Conservation (phyloP, 2,113 vertebrate genomes). For the Scartelaos histophorus region DNA sequence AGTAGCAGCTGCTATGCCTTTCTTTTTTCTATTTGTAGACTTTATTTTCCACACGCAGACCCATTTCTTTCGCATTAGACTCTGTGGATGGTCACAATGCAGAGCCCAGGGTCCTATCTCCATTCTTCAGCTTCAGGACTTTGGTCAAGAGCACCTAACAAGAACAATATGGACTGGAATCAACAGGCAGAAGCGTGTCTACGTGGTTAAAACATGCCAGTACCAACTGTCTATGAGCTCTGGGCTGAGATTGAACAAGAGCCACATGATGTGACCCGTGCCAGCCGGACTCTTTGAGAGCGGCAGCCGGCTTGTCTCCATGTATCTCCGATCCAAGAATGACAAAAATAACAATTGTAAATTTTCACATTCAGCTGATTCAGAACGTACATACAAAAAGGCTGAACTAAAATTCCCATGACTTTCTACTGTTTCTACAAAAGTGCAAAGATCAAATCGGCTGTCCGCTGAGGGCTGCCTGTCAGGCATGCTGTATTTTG, state of each 20-base stretch:
- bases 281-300: background rate
- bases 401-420: background rate
- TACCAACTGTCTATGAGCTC: background rate
- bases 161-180: background rate
- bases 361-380: background rate
- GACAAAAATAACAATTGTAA: background rate
- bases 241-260: background rate
- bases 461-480: background rate
- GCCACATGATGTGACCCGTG: background rate
- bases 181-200: background rate
- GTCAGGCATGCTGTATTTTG: background rate
- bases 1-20: too few species aligned
- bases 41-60: too few species aligned
- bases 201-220: background rate
- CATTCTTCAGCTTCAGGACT: too few species aligned
- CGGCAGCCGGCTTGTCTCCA: background rate
- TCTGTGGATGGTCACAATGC: too few species aligned
- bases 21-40: too few species aligned
- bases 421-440: background rate
- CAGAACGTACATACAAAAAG: background rate
- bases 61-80: too few species aligned
- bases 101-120: too few species aligned
- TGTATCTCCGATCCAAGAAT: background rate
- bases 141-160: too few species aligned
- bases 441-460: background rate